Evolutionary conservation across 2,888 invertebrate species (phyloP), one percentile per base, ranked within the genome.

Genomic region (Dascillus cervinus): DNA sequence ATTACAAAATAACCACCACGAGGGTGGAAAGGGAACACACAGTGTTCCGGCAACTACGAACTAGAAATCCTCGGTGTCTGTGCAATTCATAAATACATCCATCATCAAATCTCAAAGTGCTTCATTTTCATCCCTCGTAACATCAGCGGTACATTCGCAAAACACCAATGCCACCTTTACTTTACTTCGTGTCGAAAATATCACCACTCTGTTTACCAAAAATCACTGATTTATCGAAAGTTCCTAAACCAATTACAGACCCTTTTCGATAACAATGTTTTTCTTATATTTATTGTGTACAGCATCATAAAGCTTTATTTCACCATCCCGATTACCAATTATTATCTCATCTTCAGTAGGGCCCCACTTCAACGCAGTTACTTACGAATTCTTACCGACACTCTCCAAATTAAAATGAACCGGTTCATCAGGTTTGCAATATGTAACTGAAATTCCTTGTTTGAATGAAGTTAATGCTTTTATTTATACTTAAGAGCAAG

Each of bases 291-390:
- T 50, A 3, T 68, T 66, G 13, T 67, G 54, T 2, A 65, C 50
- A 6, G 74, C 70, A 37, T 80, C 72, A 52, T 77, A 85, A 2
- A 77, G 55, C 60, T 79, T 77, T 0, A 82, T 71, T 51, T 69
- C 60, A 55, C 77, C 77, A 60, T 71, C 76, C 21, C 71, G 71
- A 29, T 73, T 71, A 0, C 80, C 87, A 2, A 88, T 60, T 2
- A 88, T 52, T 41, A 88, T 72, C 56, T 86, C 82, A 37, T 62
- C 62, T 17, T 77, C 74, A 0, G 65, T 60, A 45, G 79, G 73
- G 0, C 75, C 77, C 79, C 85, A 88, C 8, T 69, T 66, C 55
- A 88, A 62, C 1, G 75, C 66, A 0, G 82, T 80, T 22, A 89
- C 72, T 54, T 61, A 61, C 5, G 55, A 49, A 6, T 48, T 37